Evolutionary conservation across 2,888 invertebrate species (phyloP).

Genomic region (Psylliodes chrysocephalus): DNA sequence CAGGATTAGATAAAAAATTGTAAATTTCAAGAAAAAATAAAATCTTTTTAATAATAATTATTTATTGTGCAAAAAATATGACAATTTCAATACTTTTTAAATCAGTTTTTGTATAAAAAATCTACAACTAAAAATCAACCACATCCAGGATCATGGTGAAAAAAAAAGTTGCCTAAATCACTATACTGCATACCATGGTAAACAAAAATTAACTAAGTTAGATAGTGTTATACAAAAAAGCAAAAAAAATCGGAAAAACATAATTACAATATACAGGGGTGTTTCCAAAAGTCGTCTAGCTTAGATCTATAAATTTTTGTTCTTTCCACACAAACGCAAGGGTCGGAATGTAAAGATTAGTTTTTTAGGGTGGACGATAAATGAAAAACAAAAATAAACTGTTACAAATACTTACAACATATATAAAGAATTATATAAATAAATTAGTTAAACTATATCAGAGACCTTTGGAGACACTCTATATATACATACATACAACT

Average conservation of each 20-base stretch:
- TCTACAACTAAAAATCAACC: conserved; percentile 52
- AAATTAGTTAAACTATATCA: neutral
- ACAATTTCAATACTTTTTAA: conserved; percentile 52
- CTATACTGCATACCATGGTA: conserved; percentile 39
- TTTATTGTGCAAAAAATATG: conserved; percentile 59
- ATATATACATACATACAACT: conserved; percentile 41
- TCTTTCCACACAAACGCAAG: conserved; percentile 17
- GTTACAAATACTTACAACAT: neutral
- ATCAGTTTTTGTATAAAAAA: conserved; percentile 56
- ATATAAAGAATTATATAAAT: neutral
- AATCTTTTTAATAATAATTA: conserved; percentile 29
- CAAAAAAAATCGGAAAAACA: conserved; percentile 37
- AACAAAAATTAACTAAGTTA: conserved; percentile 35
- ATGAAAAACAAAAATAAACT: conserved; percentile 4
- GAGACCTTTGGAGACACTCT: conserved; percentile 36
- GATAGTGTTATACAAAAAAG: conserved; percentile 34
- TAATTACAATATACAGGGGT: conserved; percentile 38
- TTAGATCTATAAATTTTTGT: conserved; percentile 22
- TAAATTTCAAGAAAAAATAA: no score
- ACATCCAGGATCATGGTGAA: conserved; percentile 48
- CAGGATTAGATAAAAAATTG: no score
- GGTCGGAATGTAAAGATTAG: conserved; percentile 8
- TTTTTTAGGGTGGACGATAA: conserved; percentile 9
- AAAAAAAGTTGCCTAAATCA: conserved; percentile 42
- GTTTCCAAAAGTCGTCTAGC: conserved; percentile 34